Evolutionary conservation across 2,888 invertebrate genomes (phyloP).

Genomic region (Tiliacea citrago): DNA sequence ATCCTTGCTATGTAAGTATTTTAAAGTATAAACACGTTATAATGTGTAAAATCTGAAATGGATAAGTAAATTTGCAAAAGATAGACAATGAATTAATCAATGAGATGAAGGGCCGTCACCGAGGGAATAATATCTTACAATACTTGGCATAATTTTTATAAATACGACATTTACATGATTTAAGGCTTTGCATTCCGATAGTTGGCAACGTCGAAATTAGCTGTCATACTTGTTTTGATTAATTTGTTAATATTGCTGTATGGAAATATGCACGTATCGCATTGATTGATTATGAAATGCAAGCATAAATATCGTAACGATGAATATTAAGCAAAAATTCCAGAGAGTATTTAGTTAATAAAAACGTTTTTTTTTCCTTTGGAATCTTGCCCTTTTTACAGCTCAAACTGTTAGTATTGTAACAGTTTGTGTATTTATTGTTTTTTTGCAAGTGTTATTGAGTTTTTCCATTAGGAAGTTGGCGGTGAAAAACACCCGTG

Average conservation of each 20-base stretch:
- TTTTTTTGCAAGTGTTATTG: no score
- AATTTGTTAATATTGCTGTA: not conserved
- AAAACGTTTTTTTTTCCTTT: no score
- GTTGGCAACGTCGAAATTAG: not conserved
- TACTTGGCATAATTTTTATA: not conserved
- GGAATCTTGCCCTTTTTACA: no score
- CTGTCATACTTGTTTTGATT: not conserved
- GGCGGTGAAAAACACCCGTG: no score
- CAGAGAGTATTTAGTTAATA: no score
- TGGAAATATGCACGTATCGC: not conserved
- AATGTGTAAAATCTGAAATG: not conserved
- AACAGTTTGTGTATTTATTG: no score
- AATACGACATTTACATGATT: not conserved
- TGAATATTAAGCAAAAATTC: no score
- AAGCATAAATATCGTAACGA: no score
- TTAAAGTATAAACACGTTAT: not conserved
- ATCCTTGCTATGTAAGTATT: conserved; percentile 80
- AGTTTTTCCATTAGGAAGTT: no score
- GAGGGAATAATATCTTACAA: not conserved
- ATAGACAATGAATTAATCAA: not conserved
- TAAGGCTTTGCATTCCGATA: no score
- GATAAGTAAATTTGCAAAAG: not conserved
- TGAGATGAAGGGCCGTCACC: not conserved
- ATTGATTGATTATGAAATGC: no score
- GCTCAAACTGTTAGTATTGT: no score